Conservation (phyloP, 1,140 invertebrate genomes). For the Drusus annulatus region DNA sequence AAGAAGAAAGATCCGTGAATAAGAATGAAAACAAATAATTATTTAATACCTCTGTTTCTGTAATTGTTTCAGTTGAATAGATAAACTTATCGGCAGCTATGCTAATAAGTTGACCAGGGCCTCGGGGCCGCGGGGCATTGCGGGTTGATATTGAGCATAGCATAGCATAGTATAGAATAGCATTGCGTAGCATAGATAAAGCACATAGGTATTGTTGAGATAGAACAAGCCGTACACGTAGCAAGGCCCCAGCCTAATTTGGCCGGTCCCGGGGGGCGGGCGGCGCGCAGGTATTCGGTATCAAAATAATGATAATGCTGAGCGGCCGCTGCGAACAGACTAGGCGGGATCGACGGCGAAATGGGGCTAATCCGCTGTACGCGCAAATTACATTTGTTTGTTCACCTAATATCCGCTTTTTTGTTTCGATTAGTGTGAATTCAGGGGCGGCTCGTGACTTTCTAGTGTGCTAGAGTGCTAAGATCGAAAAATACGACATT, state of each 20-base stretch:
- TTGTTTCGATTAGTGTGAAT: too few relatives aligned
- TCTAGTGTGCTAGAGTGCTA: too few relatives aligned
- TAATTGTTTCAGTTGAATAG: not conserved
- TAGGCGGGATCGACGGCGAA: too few relatives aligned
- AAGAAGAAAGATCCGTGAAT: too few relatives aligned
- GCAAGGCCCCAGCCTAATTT: constrained; percentile 53
- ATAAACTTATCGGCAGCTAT: not conserved
- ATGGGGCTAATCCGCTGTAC: too few relatives aligned
- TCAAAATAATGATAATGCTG: constrained; percentile 51
- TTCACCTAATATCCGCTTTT: too few relatives aligned
- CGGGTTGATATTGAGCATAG: not conserved
- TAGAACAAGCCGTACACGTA: constrained; percentile 12
- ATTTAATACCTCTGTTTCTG: not conserved
- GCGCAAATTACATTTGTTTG: too few relatives aligned
- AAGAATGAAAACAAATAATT: too few relatives aligned
- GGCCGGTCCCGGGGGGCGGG: constrained; percentile 39
- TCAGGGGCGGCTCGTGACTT: too few relatives aligned
- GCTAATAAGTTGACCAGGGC: constrained; percentile 2
- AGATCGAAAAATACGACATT: too few relatives aligned
- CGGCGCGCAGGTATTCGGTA: constrained; percentile 53
- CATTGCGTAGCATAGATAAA: too few relatives aligned
- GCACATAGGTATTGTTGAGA: not conserved
- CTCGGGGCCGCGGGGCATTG: not conserved
- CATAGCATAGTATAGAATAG: too few relatives aligned
- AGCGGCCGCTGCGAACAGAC: not conserved